Evolutionary conservation across 2,113 vertebrate species (phyloP).

Genomic region (Scolopax mira): DNA sequence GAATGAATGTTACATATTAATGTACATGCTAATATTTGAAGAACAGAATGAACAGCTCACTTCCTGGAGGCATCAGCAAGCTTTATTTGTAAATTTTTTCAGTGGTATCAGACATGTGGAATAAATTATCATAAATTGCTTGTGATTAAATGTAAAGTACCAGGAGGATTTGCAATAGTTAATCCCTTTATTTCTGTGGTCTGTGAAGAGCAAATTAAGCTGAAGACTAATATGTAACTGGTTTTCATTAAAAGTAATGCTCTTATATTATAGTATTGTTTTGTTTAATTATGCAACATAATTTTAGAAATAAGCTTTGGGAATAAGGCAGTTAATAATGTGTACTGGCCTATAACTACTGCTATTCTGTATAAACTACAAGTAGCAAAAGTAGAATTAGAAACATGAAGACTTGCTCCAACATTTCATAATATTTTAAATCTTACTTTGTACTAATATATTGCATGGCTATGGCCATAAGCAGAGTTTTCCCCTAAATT

Average conservation of each 20-base stretch:
- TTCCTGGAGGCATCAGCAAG: constrained; percentile 64
- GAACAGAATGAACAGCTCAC: constrained; percentile 44
- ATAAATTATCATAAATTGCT: constrained; percentile 66
- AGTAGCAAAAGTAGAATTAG: neutral
- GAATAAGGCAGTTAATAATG: neutral
- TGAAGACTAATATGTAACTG: neutral
- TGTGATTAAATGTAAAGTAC: constrained; percentile 56
- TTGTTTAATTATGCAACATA: constrained; percentile 25
- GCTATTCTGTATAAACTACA: neutral
- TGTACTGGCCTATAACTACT: neutral
- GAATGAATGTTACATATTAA: neutral
- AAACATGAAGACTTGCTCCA: neutral
- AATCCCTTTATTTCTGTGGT: constrained; percentile 44
- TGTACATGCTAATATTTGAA: constrained; percentile 68
- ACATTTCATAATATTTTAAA: neutral
- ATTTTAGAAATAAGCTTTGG: constrained; percentile 3
- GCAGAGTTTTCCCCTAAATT: neutral
- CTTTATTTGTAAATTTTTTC: constrained; percentile 16
- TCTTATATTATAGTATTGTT: neutral
- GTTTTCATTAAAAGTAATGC: constrained; percentile 41
- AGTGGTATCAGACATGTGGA: constrained; percentile 66
- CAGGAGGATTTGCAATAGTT: constrained; percentile 43
- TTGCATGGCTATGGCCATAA: neutral
- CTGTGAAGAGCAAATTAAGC: constrained; percentile 19
- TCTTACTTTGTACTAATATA: neutral